Percentiles rank a stretch among this genome's conserved stretches.
phyloP scores from a whole-genome alignment of 2,888 invertebrate species.

The Eupithecia tripunctaria region DNA sequence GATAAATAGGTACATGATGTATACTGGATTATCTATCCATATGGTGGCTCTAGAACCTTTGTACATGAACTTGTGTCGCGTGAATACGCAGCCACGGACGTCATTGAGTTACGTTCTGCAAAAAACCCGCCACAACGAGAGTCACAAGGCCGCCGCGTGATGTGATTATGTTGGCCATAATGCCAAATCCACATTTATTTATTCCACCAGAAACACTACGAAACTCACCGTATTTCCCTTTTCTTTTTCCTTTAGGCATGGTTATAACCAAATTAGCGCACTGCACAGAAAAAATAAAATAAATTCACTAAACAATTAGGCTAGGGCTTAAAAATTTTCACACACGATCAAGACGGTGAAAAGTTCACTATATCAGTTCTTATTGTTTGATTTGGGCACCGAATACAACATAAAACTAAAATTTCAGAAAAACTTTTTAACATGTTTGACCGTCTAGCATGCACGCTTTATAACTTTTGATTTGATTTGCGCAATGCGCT shows the following conservation, averaged over 20 bases:
- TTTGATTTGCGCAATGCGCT: constrained; percentile 79
- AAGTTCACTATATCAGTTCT: constrained; percentile 89
- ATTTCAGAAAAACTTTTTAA: constrained; percentile 89
- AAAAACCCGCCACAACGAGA: constrained; percentile 62
- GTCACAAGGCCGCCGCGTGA: constrained; percentile 81
- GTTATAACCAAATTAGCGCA: constrained; percentile 68
- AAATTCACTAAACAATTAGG: constrained; percentile 81
- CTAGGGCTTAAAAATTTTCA: constrained; percentile 73
- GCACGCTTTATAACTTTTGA: constrained; percentile 68
- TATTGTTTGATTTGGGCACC: constrained; percentile 88
- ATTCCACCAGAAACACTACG: constrained; percentile 35
- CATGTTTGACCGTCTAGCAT: constrained; percentile 86
- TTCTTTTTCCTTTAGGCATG: constrained; percentile 92
- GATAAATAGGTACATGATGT: neutral
- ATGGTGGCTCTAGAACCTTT: constrained; percentile 54
- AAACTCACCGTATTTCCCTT: constrained; percentile 88
- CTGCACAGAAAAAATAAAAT: constrained; percentile 76
- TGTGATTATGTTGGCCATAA: constrained; percentile 62
- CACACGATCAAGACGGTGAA: constrained; percentile 91
- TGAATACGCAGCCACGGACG: constrained; percentile 60
- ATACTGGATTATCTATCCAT: constrained; percentile 44
- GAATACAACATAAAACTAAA: constrained; percentile 89
- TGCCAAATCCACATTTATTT: constrained; percentile 59
- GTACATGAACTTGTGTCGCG: constrained; percentile 29
- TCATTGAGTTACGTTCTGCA: constrained; percentile 61